Evolutionary conservation across 2,797 vertebrate genomes (phyloP).

Genomic region (Adelosebastes latens): DNA sequence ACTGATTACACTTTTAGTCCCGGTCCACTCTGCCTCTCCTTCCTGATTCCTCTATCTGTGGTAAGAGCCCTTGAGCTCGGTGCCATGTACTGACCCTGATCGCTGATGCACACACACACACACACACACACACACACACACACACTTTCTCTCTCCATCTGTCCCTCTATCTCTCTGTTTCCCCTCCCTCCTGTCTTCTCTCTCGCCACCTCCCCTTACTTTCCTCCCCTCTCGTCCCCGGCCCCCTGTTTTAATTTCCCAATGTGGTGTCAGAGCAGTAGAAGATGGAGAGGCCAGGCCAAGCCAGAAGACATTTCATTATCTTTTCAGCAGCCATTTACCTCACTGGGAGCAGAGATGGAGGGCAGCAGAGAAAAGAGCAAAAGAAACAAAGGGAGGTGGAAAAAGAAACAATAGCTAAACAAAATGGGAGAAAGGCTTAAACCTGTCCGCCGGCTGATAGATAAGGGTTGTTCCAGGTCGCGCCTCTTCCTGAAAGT

Average conservation of each 20-base stretch:
- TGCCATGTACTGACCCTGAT: slow-evolving; percentile 64
- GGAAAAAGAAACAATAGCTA: slow-evolving; percentile 54
- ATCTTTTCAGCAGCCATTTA: slow-evolving; percentile 85
- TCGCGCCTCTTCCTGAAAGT: slow-evolving; percentile 7
- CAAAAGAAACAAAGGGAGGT: slow-evolving; percentile 54
- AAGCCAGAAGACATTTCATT: slow-evolving; percentile 83
- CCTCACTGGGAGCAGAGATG: slow-evolving; percentile 69
- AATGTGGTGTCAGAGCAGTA: slow-evolving; percentile 61
- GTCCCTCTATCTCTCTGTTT: slow-evolving; percentile 24
- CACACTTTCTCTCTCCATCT: slow-evolving; percentile 4
- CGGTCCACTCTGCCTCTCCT: slow-evolving; percentile 37
- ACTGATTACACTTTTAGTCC: slow-evolving; percentile 69
- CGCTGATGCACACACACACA: slow-evolving; percentile 13
- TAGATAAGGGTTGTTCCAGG: slow-evolving; percentile 30
- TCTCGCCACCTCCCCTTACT: slow-evolving; percentile 4
- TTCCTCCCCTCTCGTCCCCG: not conserved
- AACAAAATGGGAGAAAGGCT: slow-evolving; percentile 47
- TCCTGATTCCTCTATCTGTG: slow-evolving; percentile 53
- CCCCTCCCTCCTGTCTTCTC: slow-evolving; percentile 3
- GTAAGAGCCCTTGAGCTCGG: slow-evolving; percentile 65
- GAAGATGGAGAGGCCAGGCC: slow-evolving; percentile 78
- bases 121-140: not conserved
- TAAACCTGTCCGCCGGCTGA: slow-evolving; percentile 42
- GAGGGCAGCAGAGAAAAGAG: slow-evolving; percentile 51
- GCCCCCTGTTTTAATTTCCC: slow-evolving; percentile 79